These are phyloP conservation scores for Grus americana DNA, from an alignment of 2,113 vertebrate species.

Conservation along the genomic window DNA sequence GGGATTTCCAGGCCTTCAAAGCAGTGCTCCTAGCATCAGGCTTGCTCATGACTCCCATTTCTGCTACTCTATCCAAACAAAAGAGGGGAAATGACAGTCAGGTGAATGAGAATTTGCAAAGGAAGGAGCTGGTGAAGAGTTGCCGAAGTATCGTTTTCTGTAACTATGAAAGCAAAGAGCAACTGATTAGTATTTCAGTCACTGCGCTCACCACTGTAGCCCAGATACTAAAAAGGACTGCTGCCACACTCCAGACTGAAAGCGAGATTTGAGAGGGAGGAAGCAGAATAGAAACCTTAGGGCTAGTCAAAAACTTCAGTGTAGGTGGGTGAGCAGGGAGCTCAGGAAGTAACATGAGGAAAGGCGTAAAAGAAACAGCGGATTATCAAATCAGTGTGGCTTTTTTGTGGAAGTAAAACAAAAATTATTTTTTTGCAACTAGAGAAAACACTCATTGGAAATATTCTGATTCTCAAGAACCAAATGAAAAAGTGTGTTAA, in stretches of 20 bases:
- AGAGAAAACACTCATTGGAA: not conserved
- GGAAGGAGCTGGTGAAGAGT: not conserved
- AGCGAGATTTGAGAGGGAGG: not conserved
- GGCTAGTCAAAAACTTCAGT: not conserved
- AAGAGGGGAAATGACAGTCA: not conserved
- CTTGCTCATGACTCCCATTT: not conserved
- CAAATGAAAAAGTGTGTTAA: not conserved
- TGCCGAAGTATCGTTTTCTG: not conserved
- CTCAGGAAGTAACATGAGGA: not conserved
- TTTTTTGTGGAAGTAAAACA: not conserved
- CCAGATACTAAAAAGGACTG: not conserved
- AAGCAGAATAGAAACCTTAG: not conserved
- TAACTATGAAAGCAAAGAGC: not conserved
- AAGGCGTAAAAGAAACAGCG: not conserved
- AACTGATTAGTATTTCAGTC: not conserved
- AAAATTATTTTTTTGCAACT: not conserved
- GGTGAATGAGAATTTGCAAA: not conserved
- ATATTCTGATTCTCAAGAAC: not conserved
- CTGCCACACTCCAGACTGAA: not conserved
- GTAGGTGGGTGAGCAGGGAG: not conserved
- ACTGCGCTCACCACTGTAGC: not conserved
- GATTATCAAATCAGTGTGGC: not conserved
- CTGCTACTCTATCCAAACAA: not conserved
- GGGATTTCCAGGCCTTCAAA: not conserved
- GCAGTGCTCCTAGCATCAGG: not conserved